Percentiles rank a stretch among this genome's conserved stretches.
These are phyloP conservation scores for Drosophila pachea DNA, from an alignment of 1,140 invertebrate species.

Conservation along the genomic window DNA sequence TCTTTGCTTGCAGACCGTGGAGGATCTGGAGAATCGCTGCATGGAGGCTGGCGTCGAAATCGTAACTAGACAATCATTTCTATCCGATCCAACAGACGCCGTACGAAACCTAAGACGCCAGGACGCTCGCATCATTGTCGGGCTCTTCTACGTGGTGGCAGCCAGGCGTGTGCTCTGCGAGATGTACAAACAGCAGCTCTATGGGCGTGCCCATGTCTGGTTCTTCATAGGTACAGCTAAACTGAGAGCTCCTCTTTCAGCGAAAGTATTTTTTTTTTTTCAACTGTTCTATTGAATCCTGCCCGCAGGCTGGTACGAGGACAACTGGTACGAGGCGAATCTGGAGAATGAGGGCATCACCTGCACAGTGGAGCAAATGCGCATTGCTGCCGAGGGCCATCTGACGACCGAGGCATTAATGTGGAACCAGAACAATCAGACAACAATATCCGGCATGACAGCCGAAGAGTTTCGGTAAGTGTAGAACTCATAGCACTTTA, in stretches of 20 bases:
- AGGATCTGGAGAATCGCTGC: conserved; percentile 96
- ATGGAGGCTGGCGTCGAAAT: conserved; percentile 96
- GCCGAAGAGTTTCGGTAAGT: conserved; percentile 85
- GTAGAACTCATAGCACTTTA: too few species aligned
- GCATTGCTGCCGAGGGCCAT: conserved; percentile 95
- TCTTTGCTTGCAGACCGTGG: conserved; percentile 88
- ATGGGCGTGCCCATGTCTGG: conserved; percentile 98
- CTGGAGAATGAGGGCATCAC: conserved; percentile 93
- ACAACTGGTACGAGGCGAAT: conserved; percentile 97
- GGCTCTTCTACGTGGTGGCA: conserved; percentile 96
- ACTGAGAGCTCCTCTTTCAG: too few species aligned
- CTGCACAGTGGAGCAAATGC: conserved; percentile 96
- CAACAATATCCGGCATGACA: conserved; percentile 95
- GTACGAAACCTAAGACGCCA: conserved; percentile 95
- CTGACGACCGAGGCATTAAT: conserved; percentile 98
- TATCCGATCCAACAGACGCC: conserved; percentile 97
- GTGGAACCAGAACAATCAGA: conserved; percentile 96
- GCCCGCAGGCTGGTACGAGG: conserved; percentile 95
- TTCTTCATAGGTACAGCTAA: conserved; percentile 99
- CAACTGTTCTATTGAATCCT: too few species aligned
- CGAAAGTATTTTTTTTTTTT: too few species aligned
- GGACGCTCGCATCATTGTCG: conserved; percentile 98
- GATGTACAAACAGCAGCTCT: conserved; percentile 96
- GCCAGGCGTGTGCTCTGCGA: conserved; percentile 97
- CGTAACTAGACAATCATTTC: conserved; percentile 96